These are phyloP conservation scores for Gorsachius magnificus DNA, from an alignment of 2,797 vertebrate genomes.

Conservation along the genomic window DNA sequence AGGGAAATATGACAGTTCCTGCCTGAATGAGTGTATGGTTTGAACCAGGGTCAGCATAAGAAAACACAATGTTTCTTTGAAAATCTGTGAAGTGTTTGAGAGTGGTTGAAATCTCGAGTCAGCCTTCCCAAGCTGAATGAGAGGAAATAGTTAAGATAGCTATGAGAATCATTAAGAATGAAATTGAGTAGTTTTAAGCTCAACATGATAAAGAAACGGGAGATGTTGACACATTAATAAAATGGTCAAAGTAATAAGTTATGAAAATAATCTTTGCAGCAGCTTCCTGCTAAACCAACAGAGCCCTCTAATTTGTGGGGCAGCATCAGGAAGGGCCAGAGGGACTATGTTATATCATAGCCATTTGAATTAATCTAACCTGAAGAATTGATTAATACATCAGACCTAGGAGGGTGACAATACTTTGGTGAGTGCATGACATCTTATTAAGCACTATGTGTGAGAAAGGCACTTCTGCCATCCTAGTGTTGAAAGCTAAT, in stretches of 20 bases:
- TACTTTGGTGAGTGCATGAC: not conserved
- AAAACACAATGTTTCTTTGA: not conserved
- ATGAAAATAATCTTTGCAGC: not conserved
- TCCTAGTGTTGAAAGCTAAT: not conserved
- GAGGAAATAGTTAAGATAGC: not conserved
- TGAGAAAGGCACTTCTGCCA: not conserved
- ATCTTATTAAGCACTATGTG: not conserved
- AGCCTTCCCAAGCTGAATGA: not conserved
- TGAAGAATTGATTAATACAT: not conserved
- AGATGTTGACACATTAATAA: not conserved
- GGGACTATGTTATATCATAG: not conserved
- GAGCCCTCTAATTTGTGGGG: not conserved
- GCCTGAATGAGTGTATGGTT: not conserved
- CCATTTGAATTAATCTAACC: not conserved
- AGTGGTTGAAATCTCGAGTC: not conserved
- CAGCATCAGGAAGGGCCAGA: not conserved
- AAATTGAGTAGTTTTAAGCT: not conserved
- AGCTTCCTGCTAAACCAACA: not conserved
- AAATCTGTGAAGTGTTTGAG: not conserved
- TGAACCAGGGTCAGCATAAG: not conserved
- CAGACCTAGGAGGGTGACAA: not conserved
- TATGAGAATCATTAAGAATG: not conserved
- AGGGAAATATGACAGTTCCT: not conserved
- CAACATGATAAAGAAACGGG: rapidly evolving
- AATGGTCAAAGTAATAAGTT: not conserved